Percentiles rank a stretch among this genome's conserved stretches.
These are phyloP conservation scores for Megatriorchis doriae DNA, from an alignment of 2,113 vertebrate species.

Conservation along the genomic window DNA sequence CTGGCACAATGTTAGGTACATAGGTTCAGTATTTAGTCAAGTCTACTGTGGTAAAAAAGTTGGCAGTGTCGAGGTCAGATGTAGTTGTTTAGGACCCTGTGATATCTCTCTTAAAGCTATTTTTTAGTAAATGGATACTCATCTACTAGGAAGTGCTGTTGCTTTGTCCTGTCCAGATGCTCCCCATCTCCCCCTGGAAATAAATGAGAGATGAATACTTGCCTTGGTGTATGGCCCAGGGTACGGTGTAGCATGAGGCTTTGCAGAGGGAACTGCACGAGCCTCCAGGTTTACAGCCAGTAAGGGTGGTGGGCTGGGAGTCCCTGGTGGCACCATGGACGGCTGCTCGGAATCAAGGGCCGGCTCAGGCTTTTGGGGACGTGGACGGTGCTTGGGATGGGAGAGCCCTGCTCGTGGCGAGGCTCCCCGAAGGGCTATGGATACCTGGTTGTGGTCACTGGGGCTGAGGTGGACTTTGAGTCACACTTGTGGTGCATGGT, in stretches of 20 bases:
- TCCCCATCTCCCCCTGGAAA: too few relatives aligned
- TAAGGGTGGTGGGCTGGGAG: neutral
- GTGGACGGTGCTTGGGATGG: neutral
- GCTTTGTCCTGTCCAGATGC: neutral
- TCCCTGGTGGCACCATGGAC: accelerated
- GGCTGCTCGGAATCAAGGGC: neutral
- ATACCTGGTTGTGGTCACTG: accelerated
- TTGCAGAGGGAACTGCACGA: neutral
- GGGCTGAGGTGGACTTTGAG: neutral
- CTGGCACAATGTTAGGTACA: accelerated
- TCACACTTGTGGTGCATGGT: accelerated
- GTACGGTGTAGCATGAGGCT: neutral
- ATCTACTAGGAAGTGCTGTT: accelerated
- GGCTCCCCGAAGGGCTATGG: neutral
- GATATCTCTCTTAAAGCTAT: neutral
- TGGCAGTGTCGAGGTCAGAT: too few relatives aligned
- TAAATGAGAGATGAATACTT: accelerated
- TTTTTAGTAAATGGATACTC: neutral
- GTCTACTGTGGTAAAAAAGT: too few relatives aligned
- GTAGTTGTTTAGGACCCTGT: neutral
- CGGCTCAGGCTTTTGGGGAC: neutral
- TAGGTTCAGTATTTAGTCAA: neutral
- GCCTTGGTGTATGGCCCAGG: accelerated
- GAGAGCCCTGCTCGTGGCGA: neutral
- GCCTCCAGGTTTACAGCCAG: neutral